These are phyloP conservation scores for Pseudorhiza aurosa DNA, from an alignment of 30 jellyfish, hydroid and myxozoan species.

Conservation along the genomic window DNA sequence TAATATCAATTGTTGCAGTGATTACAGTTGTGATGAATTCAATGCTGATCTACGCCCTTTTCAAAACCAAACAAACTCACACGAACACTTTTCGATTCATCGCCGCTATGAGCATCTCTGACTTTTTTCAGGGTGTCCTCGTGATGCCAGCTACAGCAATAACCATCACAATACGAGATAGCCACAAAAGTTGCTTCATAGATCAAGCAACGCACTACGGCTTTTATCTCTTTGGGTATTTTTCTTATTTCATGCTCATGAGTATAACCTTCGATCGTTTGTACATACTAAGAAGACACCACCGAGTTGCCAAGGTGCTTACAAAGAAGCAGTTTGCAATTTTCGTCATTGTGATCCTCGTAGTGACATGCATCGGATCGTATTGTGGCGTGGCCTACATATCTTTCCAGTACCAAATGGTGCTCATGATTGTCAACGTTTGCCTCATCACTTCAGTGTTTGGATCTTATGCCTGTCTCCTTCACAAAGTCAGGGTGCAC, in stretches of 20 bases:
- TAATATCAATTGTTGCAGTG: conserved; percentile 4
- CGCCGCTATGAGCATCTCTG: conserved; percentile 39
- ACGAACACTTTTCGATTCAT: conserved; percentile 45
- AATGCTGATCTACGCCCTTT: conserved; percentile 22
- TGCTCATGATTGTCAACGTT: background rate
- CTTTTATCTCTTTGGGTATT: conserved; percentile 24
- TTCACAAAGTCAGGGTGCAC: conserved; percentile 33
- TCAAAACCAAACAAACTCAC: conserved; percentile 43
- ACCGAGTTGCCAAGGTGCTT: background rate
- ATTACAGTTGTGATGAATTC: conserved; percentile 12
- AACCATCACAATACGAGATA: conserved; percentile 9
- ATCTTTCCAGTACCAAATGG: conserved; percentile 27
- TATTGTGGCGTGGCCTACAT: conserved; percentile 18
- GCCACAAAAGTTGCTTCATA: conserved; percentile 16
- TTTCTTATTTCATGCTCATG: conserved; percentile 47
- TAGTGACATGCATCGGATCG: background rate
- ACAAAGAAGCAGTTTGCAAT: background rate
- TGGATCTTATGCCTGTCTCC: conserved; percentile 26
- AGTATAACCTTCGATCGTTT: conserved; percentile 49
- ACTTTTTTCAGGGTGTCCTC: conserved; percentile 20
- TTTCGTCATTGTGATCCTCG: background rate
- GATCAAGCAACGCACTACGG: conserved; percentile 37
- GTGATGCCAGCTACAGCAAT: conserved; percentile 44
- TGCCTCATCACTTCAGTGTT: conserved; percentile 22
- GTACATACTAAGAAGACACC: conserved; percentile 19